Base-by-base conservation (phyloP, 2,113 vertebrate species). In the Hippocampus comes region DNA sequence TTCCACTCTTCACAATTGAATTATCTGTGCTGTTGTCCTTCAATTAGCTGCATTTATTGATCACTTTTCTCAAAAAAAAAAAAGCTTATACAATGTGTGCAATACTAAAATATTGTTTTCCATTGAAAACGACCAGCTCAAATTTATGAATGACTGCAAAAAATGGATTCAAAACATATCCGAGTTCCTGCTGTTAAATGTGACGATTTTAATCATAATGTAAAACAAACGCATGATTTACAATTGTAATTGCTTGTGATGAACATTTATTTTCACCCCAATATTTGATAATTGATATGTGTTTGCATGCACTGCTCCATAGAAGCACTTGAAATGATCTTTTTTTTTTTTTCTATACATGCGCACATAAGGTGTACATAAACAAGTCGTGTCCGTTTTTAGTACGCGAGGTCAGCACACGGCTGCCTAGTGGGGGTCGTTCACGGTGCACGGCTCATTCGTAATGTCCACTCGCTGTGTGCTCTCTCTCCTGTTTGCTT, bases 401-500 rank as follows among this genome's bases (percentile, higher is more conserved):
- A 11, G 12, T 30, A 3, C n/a, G 4, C n/a, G 59, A 70, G 51
- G 53, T 68, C 70, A 78, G 64, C 78, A 73, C 77, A 77, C 71
- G 78, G 67, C 38, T 60, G 68, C 68, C 61, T 61, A 55, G 64
- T 11, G 20, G 72, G 72, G 68, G 76, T 8, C 67, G 71, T 80
- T 73, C 56, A 63, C 80, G 65, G 72, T 27, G 60, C 12, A 27
- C 68, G 79, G 55, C 75, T 79, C 81, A 82, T 85, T 90, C 83
- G 81, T 80, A 85, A 82, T 77, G 73, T 82, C 46, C 64, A 55
- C 69, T 65, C 60, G 60, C 71, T 69, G 68, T 56, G 68, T 63
- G 70, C 74, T 74, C 61, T 76, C 84, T 77, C 84, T 88, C 88
- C 89, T 86, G 90, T 91, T 85, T 82, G 76, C 79, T 72, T 71